Evolutionary conservation across 1,140 invertebrate species (phyloP), one percentile per base, ranked within the genome.

Genomic region (Gonioctena quinquepunctata): DNA sequence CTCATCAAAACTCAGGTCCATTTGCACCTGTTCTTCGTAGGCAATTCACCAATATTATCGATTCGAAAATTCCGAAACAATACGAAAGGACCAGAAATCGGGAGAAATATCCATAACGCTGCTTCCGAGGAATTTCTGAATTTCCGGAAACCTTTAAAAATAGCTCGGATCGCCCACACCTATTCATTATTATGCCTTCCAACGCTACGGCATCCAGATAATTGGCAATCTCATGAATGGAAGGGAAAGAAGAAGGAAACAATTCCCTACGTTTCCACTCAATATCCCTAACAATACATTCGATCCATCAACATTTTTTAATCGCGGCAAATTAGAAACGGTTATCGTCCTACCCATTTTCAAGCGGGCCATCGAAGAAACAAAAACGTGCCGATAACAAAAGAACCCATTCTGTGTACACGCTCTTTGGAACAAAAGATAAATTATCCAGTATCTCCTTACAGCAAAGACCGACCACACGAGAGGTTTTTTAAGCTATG

Each of bases 381-480:
- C 60, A 69, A 72, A 72, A 73, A 73, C 68, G 68, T 70, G 71
- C 68, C 48, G 57, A 49, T 33, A 70, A 73, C 71, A 73, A 73
- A 73, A 66, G 63, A 66, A 52, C 49, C 54, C 48, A 13, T 66
- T 54, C 68, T 50, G 57, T n/a, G 54, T 63, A 68, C 48, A 72
- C 73, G 73, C 73, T 62, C 64, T 62, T 63, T 65, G 71, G 72
- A 70, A 75, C 74, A 75, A 75, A 75, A 73, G 74, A 75, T 75
- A 73, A 73, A 75, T 75, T 75, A 73, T 75, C 74, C 66, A 60
- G 57, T 67, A 54, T 61, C 65, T 62, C 33, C 33, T 74, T 61
- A 74, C 71, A 74, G 72, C 52, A 70, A 66, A 70, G 26, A 28
- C 60, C 68, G 70, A 68, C 65, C 69, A 64, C 68, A 68, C 42